Percentiles rank a stretch among this genome's conserved stretches.
These are phyloP conservation scores for Steinernema hermaphroditum DNA, from an alignment of 2,888 invertebrate species.

Conservation along the genomic window DNA sequence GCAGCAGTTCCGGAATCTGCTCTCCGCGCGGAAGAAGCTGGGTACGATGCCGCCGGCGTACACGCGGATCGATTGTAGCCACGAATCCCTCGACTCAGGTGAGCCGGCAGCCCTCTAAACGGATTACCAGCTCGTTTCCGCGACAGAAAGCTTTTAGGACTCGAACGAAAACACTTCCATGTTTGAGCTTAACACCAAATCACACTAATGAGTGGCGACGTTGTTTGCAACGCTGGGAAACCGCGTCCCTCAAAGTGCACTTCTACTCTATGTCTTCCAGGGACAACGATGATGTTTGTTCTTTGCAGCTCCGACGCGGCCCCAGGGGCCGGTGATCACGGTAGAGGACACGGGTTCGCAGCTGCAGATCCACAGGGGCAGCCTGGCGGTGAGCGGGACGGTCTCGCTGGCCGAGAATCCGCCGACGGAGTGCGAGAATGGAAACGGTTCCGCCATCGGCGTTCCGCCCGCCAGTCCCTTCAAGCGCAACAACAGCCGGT, in stretches of 20 bases:
- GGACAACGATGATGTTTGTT: not conserved
- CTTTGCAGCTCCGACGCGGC: conserved; percentile 37
- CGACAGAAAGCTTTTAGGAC: too few relatives aligned
- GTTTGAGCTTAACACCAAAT: too few relatives aligned
- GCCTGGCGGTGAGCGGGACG: conserved; percentile 32
- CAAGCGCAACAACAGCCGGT: conserved; percentile 57
- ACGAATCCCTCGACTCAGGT: conserved; percentile 58
- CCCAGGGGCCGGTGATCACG: conserved; percentile 56
- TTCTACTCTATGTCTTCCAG: conserved; percentile 14
- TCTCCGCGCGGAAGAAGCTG: conserved; percentile 63
- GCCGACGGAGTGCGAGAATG: conserved; percentile 34
- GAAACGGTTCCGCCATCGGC: conserved; percentile 28
- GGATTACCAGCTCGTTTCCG: too few relatives aligned
- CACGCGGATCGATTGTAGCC: conserved; percentile 63
- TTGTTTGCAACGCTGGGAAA: too few relatives aligned
- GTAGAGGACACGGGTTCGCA: conserved; percentile 61
- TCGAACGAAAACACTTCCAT: conserved; percentile 16
- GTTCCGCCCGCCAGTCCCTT: conserved; percentile 36
- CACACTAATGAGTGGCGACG: too few relatives aligned
- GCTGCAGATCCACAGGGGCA: conserved; percentile 43
- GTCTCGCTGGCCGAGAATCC: conserved; percentile 28
- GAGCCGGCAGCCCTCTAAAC: not conserved
- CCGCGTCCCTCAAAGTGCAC: too few relatives aligned
- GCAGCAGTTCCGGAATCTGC: conserved; percentile 63
- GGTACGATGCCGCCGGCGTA: conserved; percentile 64